phyloP scores from a whole-genome alignment of 2,113 vertebrate species.

The Platysteira castanea region DNA sequence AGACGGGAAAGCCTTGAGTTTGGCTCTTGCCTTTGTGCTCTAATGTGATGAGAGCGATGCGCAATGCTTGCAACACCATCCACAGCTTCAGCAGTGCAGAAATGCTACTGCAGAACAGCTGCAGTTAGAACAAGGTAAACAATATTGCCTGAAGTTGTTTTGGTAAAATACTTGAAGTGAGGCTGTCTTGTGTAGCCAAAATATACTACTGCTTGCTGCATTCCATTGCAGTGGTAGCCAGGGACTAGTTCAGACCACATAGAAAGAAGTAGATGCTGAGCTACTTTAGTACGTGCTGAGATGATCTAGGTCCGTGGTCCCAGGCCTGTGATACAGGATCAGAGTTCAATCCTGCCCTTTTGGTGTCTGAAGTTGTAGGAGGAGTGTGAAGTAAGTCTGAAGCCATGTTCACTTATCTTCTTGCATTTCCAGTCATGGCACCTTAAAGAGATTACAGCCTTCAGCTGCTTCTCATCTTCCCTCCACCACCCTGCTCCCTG shows the following conservation, averaged over 20 bases:
- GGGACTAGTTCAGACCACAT: neutral
- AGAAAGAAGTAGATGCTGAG: neutral
- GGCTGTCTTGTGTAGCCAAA: neutral
- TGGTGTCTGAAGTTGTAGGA: neutral
- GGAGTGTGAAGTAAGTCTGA: neutral
- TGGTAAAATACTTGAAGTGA: neutral
- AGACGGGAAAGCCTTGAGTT: neutral
- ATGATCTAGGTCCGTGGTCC: neutral
- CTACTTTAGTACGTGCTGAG: neutral
- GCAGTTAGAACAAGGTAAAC: neutral
- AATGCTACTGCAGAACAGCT: neutral
- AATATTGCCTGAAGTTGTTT: neutral
- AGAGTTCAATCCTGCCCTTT: neutral
- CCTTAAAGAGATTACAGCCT: neutral
- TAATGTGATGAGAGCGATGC: neutral
- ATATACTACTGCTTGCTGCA: neutral
- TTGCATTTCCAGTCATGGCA: neutral
- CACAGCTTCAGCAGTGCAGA: neutral
- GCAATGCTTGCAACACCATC: neutral
- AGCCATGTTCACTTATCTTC: neutral
- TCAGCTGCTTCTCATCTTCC: neutral
- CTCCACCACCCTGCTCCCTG: accelerated
- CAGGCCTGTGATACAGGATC: neutral
- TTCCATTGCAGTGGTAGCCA: neutral
- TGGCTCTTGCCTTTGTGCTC: neutral